Conservation (phyloP, 2,113 vertebrate species). For the Myotis brandtii region DNA sequence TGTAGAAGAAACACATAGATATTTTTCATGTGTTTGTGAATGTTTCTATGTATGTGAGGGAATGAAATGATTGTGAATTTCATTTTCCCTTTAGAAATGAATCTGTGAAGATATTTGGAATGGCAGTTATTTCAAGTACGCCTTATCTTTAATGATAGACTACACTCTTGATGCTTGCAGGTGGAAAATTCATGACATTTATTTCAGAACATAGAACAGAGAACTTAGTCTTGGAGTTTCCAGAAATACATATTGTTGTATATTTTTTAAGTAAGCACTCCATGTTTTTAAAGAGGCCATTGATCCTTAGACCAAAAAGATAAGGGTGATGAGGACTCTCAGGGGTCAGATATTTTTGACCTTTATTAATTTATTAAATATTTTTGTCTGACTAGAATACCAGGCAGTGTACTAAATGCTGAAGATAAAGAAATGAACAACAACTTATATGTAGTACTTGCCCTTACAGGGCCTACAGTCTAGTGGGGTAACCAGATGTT, state of each 20-base stretch:
- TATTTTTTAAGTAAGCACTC: conserved; percentile 6
- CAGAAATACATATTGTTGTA: neutral
- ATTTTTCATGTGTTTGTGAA: neutral
- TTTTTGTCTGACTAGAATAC: neutral
- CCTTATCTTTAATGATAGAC: neutral
- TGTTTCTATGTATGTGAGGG: neutral
- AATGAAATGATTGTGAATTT: neutral
- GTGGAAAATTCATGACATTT: neutral
- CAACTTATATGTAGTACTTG: neutral
- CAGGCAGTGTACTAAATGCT: neutral
- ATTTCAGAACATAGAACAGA: neutral
- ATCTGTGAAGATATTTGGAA: neutral
- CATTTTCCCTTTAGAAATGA: neutral
- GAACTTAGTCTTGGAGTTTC: neutral
- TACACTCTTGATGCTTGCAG: neutral
- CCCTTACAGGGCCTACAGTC: neutral
- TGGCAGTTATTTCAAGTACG: neutral
- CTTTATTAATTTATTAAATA: neutral
- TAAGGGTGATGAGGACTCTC: neutral
- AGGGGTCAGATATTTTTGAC: neutral
- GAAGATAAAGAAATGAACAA: neutral
- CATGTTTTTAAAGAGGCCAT: neutral
- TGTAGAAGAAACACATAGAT: neutral
- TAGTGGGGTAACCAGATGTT: neutral
- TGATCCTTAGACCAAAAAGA: conserved; percentile 16